Evolutionary conservation across 2,888 invertebrate genomes (phyloP), one percentile per base, ranked within the genome.

Genomic region (Cryptosula pallasiana): DNA sequence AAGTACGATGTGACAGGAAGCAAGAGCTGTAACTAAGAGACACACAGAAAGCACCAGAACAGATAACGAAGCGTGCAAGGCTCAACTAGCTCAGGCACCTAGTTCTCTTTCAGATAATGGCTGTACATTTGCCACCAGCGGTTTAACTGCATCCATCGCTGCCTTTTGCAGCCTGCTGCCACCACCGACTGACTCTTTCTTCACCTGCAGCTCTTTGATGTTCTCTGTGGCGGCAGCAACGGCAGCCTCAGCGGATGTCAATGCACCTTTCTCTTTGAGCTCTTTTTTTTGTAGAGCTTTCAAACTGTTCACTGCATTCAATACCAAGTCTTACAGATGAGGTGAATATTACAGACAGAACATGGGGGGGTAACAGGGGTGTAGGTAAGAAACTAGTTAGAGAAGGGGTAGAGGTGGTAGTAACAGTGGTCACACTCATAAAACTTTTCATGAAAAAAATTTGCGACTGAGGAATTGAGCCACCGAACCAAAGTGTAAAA

Each of bases 21-120:
- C 20, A 23, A 25, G 20, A 57, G 57, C 20, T 23, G 5, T 9
- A 16, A 57, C 13, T 23, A 45, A 13, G 45, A 45, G 45, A 5
- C 20, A 20, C 5, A 45, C 45, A 45, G 5, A 20, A 45, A 45
- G n/a, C n/a, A n/a, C n/a, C n/a, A n/a, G n/a, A n/a, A n/a, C n/a
- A n/a, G n/a, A n/a, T n/a, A n/a, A n/a, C n/a, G n/a, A n/a, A n/a
- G n/a, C n/a, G n/a, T n/a, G n/a, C n/a, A n/a, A n/a, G n/a, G n/a
- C n/a, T n/a, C n/a, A n/a, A n/a, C n/a, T n/a, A 25, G 55, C 16
- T 57, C 13, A 23, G 32, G 63, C 27, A 63, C 63, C 63, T 63
- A 63, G 34, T 32, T 63, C 29, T 3, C 29, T 16, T 3, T 20
- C 63, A 32, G 63, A 29, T 34, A 27, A 32, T 29, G 63, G 27